These are phyloP conservation scores for Thryonomys swinderianus DNA, from an alignment of 2,113 vertebrate genomes.

Conservation along the genomic window DNA sequence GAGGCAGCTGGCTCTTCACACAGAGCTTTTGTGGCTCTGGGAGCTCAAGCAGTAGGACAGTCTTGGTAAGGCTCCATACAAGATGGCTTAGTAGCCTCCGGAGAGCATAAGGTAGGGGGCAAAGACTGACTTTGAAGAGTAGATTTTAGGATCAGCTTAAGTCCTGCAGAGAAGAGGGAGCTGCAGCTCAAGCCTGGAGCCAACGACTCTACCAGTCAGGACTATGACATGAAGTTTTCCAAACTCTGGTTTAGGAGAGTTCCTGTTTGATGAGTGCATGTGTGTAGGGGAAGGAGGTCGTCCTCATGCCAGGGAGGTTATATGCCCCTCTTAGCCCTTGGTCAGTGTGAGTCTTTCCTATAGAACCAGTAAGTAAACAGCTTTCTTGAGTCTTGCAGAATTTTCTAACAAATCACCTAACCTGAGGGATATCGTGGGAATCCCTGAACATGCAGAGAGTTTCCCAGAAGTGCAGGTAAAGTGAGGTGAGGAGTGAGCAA, in stretches of 20 bases:
- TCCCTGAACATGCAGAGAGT: neutral
- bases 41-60: neutral
- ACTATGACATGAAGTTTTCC: rapidly evolving
- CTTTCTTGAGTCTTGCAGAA: too few relatives aligned
- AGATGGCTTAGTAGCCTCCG: neutral
- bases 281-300: rapidly evolving
- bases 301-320: rapidly evolving
- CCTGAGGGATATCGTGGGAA: neutral
- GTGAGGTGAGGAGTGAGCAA: neutral
- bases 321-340: rapidly evolving
- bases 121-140: neutral
- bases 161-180: neutral
- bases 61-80: neutral
- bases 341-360: neutral
- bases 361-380: too few relatives aligned
- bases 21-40: neutral
- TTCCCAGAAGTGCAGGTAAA: neutral
- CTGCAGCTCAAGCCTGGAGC: neutral
- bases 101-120: neutral
- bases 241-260: rapidly evolving
- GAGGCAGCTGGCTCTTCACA: neutral
- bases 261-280: neutral
- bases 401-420: neutral
- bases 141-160: too few relatives aligned
- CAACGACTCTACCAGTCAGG: rapidly evolving